A percentile compares a stretch with the other conserved stretches of the same genome.
phyloP scores from a whole-genome alignment of 1,140 invertebrate species.

The Drosophila ficusphila region DNA sequence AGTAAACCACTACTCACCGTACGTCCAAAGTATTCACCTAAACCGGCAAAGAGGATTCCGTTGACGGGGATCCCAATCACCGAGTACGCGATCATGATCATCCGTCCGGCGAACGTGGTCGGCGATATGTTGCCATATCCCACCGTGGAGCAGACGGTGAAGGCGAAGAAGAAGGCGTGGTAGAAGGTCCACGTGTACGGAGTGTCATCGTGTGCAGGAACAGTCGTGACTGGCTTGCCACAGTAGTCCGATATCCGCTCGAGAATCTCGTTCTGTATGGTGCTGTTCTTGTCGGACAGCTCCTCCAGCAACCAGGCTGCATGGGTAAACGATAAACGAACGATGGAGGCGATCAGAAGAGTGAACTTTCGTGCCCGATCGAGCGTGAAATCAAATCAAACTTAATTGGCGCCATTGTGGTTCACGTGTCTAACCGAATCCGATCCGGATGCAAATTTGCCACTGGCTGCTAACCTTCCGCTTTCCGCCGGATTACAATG shows the following conservation, averaged over 20 bases:
- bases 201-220: slow-evolving; percentile 85
- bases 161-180: slow-evolving; percentile 96
- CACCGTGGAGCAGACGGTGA: slow-evolving; percentile 97
- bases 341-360: not conserved
- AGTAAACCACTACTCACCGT: slow-evolving; percentile 85
- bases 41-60: slow-evolving; percentile 91
- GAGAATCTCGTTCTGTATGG: slow-evolving; percentile 87
- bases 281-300: slow-evolving; percentile 85
- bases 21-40: slow-evolving; percentile 92
- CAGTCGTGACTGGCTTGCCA: slow-evolving; percentile 88
- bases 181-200: slow-evolving; percentile 94
- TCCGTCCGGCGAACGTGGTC: slow-evolving; percentile 91
- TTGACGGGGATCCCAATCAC: slow-evolving; percentile 98
- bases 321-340: not conserved
- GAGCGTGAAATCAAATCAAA: slow-evolving; percentile 65
- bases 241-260: slow-evolving; percentile 88
- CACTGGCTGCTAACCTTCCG: slow-evolving; percentile 2
- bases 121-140: slow-evolving; percentile 95
- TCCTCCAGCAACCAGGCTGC: slow-evolving; percentile 87
- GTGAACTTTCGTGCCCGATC: slow-evolving; percentile 22
- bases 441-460: slow-evolving; percentile 27
- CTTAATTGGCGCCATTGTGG: slow-evolving; percentile 52
- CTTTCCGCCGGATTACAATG: slow-evolving; percentile 13
- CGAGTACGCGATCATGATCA: slow-evolving; percentile 96
- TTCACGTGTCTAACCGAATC: slow-evolving; percentile 46